phyloP scores from a whole-genome alignment of 2,113 vertebrate species.

The Alexandromys fortis region DNA sequence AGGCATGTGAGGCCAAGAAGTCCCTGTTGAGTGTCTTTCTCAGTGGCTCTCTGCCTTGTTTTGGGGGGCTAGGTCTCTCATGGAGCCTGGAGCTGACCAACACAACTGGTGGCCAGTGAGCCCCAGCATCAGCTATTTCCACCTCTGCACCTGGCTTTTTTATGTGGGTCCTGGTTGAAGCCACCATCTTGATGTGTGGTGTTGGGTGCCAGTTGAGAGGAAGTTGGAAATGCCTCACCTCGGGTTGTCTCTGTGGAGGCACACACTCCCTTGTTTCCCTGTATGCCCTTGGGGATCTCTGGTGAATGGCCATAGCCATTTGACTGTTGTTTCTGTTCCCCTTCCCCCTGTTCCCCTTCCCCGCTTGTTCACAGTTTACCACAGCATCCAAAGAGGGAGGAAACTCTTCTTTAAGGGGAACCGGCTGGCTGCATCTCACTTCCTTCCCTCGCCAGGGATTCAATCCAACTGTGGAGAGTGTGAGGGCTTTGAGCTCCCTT shows the following conservation, averaged over 20 bases:
- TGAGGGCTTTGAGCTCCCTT: background rate
- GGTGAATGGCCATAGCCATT: background rate
- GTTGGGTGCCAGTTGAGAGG: background rate
- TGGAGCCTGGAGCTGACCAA: background rate
- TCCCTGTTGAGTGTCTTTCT: no score
- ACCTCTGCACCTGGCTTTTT: background rate
- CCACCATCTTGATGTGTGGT: background rate
- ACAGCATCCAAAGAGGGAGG: background rate
- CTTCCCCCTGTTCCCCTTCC: background rate
- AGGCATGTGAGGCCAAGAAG: no score
- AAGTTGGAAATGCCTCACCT: background rate
- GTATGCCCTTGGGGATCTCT: fast-evolving
- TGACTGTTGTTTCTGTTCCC: background rate
- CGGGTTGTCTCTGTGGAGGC: background rate
- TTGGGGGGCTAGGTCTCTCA: background rate
- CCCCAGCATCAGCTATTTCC: background rate
- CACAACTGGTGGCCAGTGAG: no score
- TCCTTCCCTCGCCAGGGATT: background rate
- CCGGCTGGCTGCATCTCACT: background rate
- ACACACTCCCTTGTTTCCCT: background rate
- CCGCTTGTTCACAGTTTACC: background rate
- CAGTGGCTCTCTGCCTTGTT: no score
- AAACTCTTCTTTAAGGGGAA: background rate
- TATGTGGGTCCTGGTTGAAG: background rate
- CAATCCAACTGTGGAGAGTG: fast-evolving